Percentiles rank a stretch among this genome's conserved stretches.
phyloP scores from a whole-genome alignment of 2,888 invertebrate species.

The Rhaphigaster nebulosa region DNA sequence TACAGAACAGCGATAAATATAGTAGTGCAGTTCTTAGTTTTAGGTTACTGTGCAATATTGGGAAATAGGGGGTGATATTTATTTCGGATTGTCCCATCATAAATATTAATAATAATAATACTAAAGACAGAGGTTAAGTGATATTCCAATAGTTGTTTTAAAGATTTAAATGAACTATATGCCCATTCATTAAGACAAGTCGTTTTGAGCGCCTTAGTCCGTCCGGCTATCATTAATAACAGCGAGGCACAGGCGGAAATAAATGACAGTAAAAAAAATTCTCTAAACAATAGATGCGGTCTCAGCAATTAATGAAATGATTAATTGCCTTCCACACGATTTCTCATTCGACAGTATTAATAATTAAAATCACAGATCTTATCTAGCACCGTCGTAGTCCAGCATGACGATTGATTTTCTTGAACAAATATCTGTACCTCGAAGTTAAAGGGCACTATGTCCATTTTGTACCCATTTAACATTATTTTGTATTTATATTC shows the following conservation, averaged over 20 bases:
- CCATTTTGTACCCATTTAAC: no score
- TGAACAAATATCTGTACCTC: background rate
- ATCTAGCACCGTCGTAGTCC: background rate
- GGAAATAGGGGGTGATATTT: no score
- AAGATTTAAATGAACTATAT: constrained; percentile 3
- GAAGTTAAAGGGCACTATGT: no score
- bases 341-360: constrained; percentile 5
- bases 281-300: constrained; percentile 12
- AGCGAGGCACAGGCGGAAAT: constrained; percentile 23
- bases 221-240: background rate
- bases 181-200: background rate
- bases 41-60: no score
- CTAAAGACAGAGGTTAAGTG: background rate
- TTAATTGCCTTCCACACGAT: constrained; percentile 3
- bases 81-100: no score
- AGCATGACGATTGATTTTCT: constrained; percentile 13
- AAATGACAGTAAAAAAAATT: constrained; percentile 39
- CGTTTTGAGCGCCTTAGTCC: background rate
- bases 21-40: no score
- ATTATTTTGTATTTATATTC: no score
- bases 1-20: no score
- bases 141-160: background rate
- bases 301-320: constrained; percentile 38
- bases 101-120: background rate
- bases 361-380: constrained; percentile 30